Evolutionary conservation across 2,797 vertebrate genomes (phyloP).

Genomic region (Masticophis lateralis): DNA sequence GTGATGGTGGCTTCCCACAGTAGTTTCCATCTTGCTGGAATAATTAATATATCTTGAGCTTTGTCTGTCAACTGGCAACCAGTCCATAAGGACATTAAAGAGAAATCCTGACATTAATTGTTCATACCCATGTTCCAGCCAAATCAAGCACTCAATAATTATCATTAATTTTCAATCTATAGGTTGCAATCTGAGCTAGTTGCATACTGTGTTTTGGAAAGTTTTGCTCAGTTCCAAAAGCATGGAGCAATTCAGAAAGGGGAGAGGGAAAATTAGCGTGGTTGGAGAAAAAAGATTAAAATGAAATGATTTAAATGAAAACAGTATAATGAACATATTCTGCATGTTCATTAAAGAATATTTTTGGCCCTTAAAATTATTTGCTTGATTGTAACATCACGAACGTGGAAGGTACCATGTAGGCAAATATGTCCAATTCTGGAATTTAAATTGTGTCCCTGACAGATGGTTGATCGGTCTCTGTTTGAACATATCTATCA

Average conservation of each 20-base stretch:
- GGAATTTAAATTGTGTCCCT: not conserved
- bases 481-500: not conserved
- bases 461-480: not conserved
- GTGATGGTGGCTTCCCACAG: too few relatives aligned
- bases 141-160: not conserved
- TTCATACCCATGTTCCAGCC: not conserved
- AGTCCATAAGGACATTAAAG: conserved; percentile 46
- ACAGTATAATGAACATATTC: not conserved
- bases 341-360: not conserved
- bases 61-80: conserved; percentile 22
- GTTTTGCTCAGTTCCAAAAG: not conserved
- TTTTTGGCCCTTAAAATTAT: not conserved
- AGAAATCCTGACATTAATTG: conserved; percentile 27
- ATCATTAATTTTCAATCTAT: not conserved
- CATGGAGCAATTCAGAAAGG: not conserved
- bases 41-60: not conserved
- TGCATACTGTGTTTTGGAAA: not conserved
- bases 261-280: not conserved
- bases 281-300: not conserved
- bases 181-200: not conserved
- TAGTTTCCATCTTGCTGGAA: not conserved
- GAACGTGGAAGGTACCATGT: not conserved
- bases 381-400: not conserved
- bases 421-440: not conserved
- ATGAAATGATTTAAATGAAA: not conserved